These are phyloP conservation scores for Porites australiensis DNA, from an alignment of 64 coral and sea anemone species.

Conservation along the genomic window DNA sequence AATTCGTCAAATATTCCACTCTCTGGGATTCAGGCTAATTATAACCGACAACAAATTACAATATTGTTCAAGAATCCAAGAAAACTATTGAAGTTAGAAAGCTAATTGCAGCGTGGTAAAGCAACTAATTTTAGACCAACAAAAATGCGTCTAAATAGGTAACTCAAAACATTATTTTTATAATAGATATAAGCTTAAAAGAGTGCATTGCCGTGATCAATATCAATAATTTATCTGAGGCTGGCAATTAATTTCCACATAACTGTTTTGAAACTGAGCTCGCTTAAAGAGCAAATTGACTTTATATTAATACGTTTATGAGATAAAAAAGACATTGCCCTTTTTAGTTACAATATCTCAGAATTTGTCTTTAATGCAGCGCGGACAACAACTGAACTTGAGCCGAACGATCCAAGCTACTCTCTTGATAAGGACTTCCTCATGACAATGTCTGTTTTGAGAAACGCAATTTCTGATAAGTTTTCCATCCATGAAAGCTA, in stretches of 20 bases:
- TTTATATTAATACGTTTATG: not conserved
- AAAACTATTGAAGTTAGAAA: not conserved
- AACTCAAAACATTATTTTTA: not conserved
- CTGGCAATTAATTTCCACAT: not conserved
- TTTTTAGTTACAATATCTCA: not conserved
- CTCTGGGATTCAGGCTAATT: not conserved
- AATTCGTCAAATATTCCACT: conserved; percentile 7
- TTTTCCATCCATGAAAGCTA: not conserved
- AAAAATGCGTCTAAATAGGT: not conserved
- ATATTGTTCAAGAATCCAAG: not conserved
- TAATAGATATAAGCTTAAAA: not conserved
- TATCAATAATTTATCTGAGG: not conserved
- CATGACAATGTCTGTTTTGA: not conserved
- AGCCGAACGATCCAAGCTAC: too few species aligned
- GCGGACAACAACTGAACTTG: too few species aligned
- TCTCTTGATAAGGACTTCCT: not conserved
- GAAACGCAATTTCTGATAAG: not conserved
- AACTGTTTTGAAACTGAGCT: not conserved
- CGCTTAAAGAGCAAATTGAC: not conserved
- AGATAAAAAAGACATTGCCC: conserved; percentile 7
- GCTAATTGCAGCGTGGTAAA: not conserved
- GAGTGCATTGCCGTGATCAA: not conserved
- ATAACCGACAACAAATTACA: not conserved
- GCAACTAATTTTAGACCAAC: not conserved
- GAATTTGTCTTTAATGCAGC: too few species aligned